Evolutionary conservation across 2,113 vertebrate species (phyloP).

Genomic region (Ardeotis arabs): DNA sequence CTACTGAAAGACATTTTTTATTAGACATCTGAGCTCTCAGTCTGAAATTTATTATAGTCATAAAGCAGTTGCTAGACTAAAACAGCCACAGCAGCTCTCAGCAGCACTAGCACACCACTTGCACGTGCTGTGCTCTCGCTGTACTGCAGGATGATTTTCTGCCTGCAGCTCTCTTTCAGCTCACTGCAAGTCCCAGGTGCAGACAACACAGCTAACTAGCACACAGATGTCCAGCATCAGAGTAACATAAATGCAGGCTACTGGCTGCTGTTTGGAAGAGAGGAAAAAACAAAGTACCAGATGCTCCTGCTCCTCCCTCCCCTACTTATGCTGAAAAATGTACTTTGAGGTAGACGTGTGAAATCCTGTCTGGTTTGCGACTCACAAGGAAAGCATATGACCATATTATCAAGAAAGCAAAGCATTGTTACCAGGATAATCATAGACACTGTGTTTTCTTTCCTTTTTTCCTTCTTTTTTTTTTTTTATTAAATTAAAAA

Average conservation of each 20-base stretch:
- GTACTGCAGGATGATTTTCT: not conserved
- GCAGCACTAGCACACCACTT: not conserved
- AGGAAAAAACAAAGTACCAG: not conserved
- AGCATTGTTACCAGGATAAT: not conserved
- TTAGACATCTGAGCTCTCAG: not conserved
- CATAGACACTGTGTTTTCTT: not conserved
- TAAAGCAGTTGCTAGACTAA: not conserved
- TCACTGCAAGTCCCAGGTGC: not conserved
- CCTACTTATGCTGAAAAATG: not conserved
- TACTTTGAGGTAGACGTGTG: not conserved
- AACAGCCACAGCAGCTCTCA: not conserved
- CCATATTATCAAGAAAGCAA: not conserved
- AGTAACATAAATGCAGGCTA: not conserved
- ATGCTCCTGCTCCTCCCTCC: not conserved
- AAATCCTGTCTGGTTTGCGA: not conserved
- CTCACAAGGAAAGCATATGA: rapidly evolving
- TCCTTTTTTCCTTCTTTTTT: not conserved
- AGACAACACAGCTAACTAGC: not conserved
- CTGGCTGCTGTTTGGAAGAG: not conserved
- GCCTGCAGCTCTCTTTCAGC: not conserved
- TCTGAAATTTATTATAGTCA: not conserved
- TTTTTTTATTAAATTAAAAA: not conserved
- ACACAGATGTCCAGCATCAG: not conserved
- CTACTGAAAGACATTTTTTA: not conserved
- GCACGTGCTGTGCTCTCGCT: rapidly evolving